Percentiles rank a stretch among this genome's conserved stretches.
Evolutionary conservation across 1,140 invertebrate species (phyloP).

Genomic region (Coptotermes formosanus): DNA sequence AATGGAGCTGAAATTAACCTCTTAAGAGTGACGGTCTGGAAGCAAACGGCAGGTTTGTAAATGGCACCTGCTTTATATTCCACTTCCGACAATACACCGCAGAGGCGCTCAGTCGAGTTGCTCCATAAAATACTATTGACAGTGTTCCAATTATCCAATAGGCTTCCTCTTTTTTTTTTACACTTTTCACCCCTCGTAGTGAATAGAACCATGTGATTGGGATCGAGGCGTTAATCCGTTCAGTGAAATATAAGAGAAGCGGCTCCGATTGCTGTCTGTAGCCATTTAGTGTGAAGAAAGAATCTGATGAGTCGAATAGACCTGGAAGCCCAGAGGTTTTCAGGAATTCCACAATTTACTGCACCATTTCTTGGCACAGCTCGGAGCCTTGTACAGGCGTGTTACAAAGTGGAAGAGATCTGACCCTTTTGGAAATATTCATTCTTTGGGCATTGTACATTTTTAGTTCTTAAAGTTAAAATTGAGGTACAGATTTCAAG

Average conservation of each 20-base stretch:
- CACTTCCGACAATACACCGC: too few relatives aligned
- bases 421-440: too few relatives aligned
- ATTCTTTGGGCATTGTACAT: too few relatives aligned
- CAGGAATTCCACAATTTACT: neutral
- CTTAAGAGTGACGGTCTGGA: too few relatives aligned
- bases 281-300: neutral
- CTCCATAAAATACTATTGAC: neutral
- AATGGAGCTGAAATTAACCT: too few relatives aligned
- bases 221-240: neutral
- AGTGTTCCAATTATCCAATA: neutral
- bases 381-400: neutral
- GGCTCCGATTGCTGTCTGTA: neutral
- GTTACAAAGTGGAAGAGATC: neutral
- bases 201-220: neutral
- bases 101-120: too few relatives aligned
- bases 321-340: too few relatives aligned
- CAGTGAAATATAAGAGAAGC: neutral
- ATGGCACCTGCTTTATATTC: neutral
- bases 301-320: neutral
- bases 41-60: neutral
- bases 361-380: neutral
- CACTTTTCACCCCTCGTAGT: neutral
- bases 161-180: neutral
- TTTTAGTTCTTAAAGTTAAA: too few relatives aligned
- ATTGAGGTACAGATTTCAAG: too few relatives aligned